Base-by-base conservation (phyloP, 92 coral and sea anemone genomes). In the Epizoanthus scotinus region DNA sequence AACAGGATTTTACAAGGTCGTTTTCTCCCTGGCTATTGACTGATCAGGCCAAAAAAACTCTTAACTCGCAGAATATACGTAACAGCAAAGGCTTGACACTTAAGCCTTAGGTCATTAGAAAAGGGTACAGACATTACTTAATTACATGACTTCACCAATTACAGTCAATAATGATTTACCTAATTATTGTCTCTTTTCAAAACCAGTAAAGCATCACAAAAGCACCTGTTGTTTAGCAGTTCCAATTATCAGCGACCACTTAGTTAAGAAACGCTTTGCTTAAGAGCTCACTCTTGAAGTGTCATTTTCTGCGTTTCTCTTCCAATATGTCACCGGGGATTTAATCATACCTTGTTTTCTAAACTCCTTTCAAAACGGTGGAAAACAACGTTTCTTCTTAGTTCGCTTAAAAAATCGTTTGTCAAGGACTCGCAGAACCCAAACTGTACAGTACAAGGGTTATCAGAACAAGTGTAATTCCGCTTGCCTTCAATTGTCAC, bases 51-150 rank as follows among this genome's bases (percentile, higher is more conserved):
- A 50, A 54, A 78, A 26, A 27, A 73, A 55, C 55, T 38, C 69
- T 66, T 68, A 78, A 68, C 44, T 82, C 59, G 36, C 63, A 62
- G 72, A 86, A 69, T 81, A 71, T 83, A 87, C 90, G 84, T 87
- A 83, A 84, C 67, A 83, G 72, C 78, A 68, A 81, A 82, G 50
- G 34, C 70, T 80, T 80, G 68, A 25, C 13, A 87, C 89, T 92
- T 92, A 93, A 94, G 84, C 90, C 89, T 93, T 92, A 93, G 97
- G 81, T 93, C 97, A 93, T 93, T 83, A 83, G 52, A 70, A 83
- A 72, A 69, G 59, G 63, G 78, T 79, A 71, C 83, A 90, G 90
- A 89, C 91, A 93, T 93, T 90, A 93, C 97, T 93, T 88, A 93
- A 93, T 87, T 87, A 93, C 42, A 75, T 93, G 97, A 93, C 97